Conservation (phyloP, 1,140 invertebrate species). For the Homarus americanus region DNA sequence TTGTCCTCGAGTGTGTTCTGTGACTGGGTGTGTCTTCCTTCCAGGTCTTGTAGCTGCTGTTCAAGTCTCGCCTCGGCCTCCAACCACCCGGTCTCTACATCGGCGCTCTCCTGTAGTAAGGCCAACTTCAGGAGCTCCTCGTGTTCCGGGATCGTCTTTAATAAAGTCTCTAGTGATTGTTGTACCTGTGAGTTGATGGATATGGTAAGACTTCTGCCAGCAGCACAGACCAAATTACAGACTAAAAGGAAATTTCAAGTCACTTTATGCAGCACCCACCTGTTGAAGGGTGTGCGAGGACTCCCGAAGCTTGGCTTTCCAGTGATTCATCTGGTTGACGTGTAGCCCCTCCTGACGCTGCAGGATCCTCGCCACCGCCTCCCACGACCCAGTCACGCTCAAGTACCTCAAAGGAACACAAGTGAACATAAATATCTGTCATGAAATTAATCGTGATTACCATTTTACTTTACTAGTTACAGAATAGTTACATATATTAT, state of each 20-base stretch:
- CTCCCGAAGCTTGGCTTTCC: slow-evolving; percentile 2
- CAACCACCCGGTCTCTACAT: slow-evolving; percentile 1
- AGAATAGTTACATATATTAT: too few species aligned
- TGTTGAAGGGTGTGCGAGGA: slow-evolving; percentile 1
- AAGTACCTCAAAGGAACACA: slow-evolving; percentile 32
- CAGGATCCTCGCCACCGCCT: slow-evolving; percentile 37
- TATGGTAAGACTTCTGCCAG: too few species aligned
- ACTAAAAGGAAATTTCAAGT: too few species aligned
- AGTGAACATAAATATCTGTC: background rate
- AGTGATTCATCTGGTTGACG: slow-evolving; percentile 24
- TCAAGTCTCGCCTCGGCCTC: background rate
- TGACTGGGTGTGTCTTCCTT: too few species aligned
- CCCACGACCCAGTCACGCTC: slow-evolving; percentile 41
- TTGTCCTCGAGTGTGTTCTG: background rate
- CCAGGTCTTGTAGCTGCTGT: background rate
- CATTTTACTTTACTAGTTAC: too few species aligned
- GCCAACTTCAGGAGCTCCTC: slow-evolving; percentile 6
- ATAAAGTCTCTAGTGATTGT: slow-evolving; percentile 22
- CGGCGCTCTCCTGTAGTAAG: background rate
- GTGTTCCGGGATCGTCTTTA: slow-evolving; percentile 25
- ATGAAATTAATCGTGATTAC: background rate
- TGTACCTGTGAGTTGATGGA: slow-evolving; percentile 16
- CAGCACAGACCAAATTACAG: too few species aligned
- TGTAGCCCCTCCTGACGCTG: slow-evolving; percentile 42
- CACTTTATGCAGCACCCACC: background rate